Percentiles rank a stretch among this genome's conserved stretches.
phyloP scores from a whole-genome alignment of 2,113 vertebrate species.

The Kryptolebias marmoratus region DNA sequence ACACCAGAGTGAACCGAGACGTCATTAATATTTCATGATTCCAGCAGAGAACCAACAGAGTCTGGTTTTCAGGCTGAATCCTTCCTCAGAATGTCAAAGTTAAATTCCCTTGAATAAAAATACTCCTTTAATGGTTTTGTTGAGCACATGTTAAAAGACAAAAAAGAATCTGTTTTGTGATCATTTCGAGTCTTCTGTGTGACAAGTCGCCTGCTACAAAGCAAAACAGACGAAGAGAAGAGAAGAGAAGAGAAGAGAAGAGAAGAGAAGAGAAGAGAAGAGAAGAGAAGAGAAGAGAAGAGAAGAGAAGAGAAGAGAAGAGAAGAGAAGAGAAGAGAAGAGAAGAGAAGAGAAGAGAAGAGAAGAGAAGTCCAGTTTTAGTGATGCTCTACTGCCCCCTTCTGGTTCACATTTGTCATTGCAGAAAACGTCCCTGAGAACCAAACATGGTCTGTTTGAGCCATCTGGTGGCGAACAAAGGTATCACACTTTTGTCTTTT shows the following conservation, averaged over 20 bases:
- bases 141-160: slow-evolving; percentile 28
- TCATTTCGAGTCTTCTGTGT: too few species aligned
- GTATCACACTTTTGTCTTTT: neutral
- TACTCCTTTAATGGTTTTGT: slow-evolving; percentile 13
- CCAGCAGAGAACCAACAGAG: slow-evolving; percentile 14
- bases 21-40: slow-evolving; percentile 20
- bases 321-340: neutral
- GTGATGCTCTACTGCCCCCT: slow-evolving; percentile 65
- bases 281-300: neutral
- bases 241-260: neutral
- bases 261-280: neutral
- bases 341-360: neutral
- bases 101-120: slow-evolving; percentile 24
- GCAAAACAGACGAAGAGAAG: neutral
- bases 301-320: neutral
- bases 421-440: neutral
- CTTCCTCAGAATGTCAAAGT: slow-evolving; percentile 19
- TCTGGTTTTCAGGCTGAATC: neutral
- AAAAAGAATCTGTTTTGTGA: neutral
- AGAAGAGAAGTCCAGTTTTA: neutral
- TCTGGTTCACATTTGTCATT: slow-evolving; percentile 20
- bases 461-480: slow-evolving; percentile 62
- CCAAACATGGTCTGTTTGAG: slow-evolving; percentile 25
- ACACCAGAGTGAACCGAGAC: neutral
- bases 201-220: too few species aligned